Evolutionary conservation across 2,888 invertebrate genomes (phyloP).

Genomic region (Plusia festucae): DNA sequence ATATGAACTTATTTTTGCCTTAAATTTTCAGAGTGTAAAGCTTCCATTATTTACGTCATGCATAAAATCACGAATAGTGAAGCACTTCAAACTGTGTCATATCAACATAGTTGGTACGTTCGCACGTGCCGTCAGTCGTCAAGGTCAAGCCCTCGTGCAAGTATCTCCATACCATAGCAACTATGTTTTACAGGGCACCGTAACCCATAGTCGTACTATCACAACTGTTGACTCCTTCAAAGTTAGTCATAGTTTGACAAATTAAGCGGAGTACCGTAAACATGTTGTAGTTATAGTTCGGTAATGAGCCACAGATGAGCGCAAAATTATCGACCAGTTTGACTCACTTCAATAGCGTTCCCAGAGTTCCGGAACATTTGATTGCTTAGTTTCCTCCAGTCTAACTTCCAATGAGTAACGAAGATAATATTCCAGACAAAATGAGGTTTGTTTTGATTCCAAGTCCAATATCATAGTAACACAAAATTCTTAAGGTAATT

Average conservation of each 20-base stretch:
- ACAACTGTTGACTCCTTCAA: conserved; percentile 9
- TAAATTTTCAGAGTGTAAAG: background rate
- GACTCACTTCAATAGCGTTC: conserved; percentile 54
- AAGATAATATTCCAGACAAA: background rate
- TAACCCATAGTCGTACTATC: conserved; percentile 15
- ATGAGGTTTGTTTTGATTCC: conserved; percentile 1
- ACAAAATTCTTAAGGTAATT: background rate
- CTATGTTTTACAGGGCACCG: conserved; percentile 6
- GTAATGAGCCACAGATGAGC: conserved; percentile 54
- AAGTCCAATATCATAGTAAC: background rate
- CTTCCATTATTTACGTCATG: conserved; percentile 12
- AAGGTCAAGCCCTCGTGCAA: too few relatives aligned
- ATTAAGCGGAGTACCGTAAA: conserved; percentile 45
- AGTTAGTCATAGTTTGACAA: conserved; percentile 45
- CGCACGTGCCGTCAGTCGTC: too few relatives aligned
- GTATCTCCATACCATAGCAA: conserved; percentile 3
- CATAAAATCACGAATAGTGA: too few relatives aligned
- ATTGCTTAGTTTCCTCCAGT: conserved; percentile 54
- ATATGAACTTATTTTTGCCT: background rate
- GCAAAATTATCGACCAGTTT: conserved; percentile 49
- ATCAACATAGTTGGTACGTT: too few relatives aligned
- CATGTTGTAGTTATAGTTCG: conserved; percentile 36
- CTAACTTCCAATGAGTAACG: conserved; percentile 34
- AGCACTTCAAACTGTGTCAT: too few relatives aligned
- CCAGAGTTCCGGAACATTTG: conserved; percentile 54